Conservation (phyloP, 2,797 vertebrate species). For the Lagocephalus sceleratus region DNA sequence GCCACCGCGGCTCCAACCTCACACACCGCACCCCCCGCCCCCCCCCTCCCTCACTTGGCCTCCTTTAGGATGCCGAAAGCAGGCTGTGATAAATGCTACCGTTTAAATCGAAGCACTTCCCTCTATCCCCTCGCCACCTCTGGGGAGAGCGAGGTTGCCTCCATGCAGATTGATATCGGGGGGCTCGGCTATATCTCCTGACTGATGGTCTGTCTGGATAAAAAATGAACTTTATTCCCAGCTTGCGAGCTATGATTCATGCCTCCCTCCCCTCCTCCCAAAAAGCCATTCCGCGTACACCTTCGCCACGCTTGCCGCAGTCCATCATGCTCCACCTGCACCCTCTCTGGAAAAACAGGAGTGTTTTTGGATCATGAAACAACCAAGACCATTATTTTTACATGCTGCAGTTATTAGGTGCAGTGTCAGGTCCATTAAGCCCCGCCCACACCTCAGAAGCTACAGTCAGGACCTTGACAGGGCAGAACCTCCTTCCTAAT, state of each 20-base stretch:
- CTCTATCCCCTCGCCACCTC: conserved; percentile 47
- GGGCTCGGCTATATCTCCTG: conserved; percentile 65
- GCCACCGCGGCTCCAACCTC: conserved; percentile 19
- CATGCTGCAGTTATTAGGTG: no score
- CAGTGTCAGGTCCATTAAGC: no score
- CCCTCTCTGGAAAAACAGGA: conserved; percentile 32
- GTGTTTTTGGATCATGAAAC: conserved; percentile 12
- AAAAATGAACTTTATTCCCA: conserved; percentile 78
- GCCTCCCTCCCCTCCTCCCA: conserved; percentile 20
- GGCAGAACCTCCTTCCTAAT: no score
- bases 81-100: conserved; percentile 75
- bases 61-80: conserved; percentile 61
- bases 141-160: conserved; percentile 66
- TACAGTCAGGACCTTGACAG: no score
- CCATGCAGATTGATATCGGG: conserved; percentile 76
- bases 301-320: conserved; percentile 37
- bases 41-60: conserved; percentile 25
- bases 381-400: conserved; percentile 1
- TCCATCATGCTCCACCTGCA: conserved; percentile 41
- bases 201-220: conserved; percentile 79
- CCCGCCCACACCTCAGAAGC: no score
- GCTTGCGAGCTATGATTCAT: conserved; percentile 72
- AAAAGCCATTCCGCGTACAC: conserved; percentile 42
- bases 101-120: conserved; percentile 73
- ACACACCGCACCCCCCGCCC: conserved; percentile 22